These are phyloP conservation scores for Lindbergichthys nudifrons DNA, from an alignment of 2,797 vertebrate species.

Conservation along the genomic window DNA sequence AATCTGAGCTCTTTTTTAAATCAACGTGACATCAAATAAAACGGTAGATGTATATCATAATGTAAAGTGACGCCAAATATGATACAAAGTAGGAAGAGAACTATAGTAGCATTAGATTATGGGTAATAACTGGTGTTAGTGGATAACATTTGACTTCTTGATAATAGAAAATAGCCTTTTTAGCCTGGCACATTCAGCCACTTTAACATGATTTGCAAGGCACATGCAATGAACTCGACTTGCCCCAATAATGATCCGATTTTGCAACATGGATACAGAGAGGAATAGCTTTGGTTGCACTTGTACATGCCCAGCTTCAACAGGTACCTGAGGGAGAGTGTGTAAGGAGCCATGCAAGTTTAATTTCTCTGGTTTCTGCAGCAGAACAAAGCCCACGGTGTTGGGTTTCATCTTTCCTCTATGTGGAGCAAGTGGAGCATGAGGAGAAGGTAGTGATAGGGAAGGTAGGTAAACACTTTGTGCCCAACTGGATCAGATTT, in stretches of 20 bases:
- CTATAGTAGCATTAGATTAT: not conserved
- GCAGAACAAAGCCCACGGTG: constrained; percentile 66
- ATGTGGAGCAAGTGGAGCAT: constrained; percentile 60
- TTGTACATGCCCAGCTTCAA: constrained; percentile 41
- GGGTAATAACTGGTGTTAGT: not conserved
- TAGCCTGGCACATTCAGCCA: not conserved
- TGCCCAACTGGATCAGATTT: constrained; percentile 60
- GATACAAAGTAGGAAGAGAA: not conserved
- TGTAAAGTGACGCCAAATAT: not conserved
- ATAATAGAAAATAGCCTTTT: not conserved
- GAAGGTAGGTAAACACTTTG: constrained; percentile 56
- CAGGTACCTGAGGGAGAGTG: constrained; percentile 59
- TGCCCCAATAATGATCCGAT: constrained; percentile 19
- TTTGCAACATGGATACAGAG: constrained; percentile 13
- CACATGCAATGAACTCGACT: constrained; percentile 23
- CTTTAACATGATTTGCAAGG: not conserved
- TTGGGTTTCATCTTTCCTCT: constrained; percentile 62
- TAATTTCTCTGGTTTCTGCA: constrained; percentile 69
- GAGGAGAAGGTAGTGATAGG: constrained; percentile 30
- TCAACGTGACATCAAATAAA: not conserved
- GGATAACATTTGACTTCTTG: not conserved
- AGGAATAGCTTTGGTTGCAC: constrained; percentile 29
- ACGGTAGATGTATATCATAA: not conserved
- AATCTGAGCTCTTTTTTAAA: not conserved
- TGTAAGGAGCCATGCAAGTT: constrained; percentile 68